Conservation (phyloP, 2,113 vertebrate species). For the Gallinago paraguaiae region DNA sequence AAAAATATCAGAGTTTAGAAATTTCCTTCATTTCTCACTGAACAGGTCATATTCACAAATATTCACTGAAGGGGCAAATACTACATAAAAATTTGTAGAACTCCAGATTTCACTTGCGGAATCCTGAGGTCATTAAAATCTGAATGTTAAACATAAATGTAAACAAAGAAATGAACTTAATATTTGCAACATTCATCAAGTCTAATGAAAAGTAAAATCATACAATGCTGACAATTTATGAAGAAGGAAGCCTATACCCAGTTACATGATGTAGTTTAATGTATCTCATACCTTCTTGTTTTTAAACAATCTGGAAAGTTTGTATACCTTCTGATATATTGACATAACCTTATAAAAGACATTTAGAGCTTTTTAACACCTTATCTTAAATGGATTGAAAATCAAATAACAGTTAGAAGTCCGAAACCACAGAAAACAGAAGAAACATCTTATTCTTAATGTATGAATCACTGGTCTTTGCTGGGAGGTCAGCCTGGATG, state of each 20-base stretch:
- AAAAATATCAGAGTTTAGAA: background rate
- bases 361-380: background rate
- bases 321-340: background rate
- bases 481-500: background rate
- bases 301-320: background rate
- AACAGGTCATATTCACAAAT: background rate
- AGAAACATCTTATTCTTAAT: background rate
- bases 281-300: background rate
- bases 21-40: background rate
- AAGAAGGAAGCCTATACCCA: background rate
- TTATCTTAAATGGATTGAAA: background rate
- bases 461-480: rapidly evolving
- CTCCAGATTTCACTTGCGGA: background rate
- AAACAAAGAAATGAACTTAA: background rate
- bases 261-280: background rate
- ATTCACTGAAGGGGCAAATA: background rate
- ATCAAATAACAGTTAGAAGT: background rate
- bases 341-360: background rate
- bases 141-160: background rate
- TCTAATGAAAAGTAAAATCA: background rate
- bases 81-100: background rate
- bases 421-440: background rate
- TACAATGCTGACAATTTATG: background rate
- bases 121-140: background rate
- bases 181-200: background rate